Conservation (phyloP, 2,888 invertebrate genomes). For the Spilosoma lubricipeda region DNA sequence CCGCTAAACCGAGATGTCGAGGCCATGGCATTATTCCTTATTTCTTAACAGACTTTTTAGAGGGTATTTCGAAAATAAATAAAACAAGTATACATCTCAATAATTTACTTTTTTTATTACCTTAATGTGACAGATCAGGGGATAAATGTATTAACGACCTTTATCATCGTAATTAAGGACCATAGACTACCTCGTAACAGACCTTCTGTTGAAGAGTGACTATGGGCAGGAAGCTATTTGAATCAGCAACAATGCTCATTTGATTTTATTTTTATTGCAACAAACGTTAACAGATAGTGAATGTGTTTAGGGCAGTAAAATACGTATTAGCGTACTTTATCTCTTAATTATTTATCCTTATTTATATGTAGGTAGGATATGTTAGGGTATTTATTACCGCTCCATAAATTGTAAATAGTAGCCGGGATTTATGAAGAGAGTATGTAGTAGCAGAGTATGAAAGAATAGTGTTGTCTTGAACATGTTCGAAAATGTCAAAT, state of each 20-base stretch:
- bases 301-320: conserved; percentile 3
- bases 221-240: conserved; percentile 29
- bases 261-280: conserved; percentile 36
- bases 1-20: too few relatives aligned
- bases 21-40: too few relatives aligned
- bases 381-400: background rate
- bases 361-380: background rate
- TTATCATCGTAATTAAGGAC: conserved; percentile 25
- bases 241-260: conserved; percentile 38
- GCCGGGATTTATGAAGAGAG: background rate
- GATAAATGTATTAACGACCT: background rate
- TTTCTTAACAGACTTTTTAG: too few relatives aligned
- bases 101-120: background rate
- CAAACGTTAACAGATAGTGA: conserved; percentile 13
- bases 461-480: background rate
- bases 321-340: background rate
- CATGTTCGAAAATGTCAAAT: background rate
- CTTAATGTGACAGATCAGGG: background rate
- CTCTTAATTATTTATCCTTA: background rate
- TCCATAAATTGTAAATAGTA: background rate
- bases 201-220: conserved; percentile 29
- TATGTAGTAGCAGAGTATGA: too few relatives aligned
- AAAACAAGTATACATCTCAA: background rate
- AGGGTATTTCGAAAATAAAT: background rate
- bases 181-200: conserved; percentile 35